Percentiles rank a stretch among this genome's conserved stretches.
Conservation (phyloP, 2,113 vertebrate genomes). For the Aythya baeri region DNA sequence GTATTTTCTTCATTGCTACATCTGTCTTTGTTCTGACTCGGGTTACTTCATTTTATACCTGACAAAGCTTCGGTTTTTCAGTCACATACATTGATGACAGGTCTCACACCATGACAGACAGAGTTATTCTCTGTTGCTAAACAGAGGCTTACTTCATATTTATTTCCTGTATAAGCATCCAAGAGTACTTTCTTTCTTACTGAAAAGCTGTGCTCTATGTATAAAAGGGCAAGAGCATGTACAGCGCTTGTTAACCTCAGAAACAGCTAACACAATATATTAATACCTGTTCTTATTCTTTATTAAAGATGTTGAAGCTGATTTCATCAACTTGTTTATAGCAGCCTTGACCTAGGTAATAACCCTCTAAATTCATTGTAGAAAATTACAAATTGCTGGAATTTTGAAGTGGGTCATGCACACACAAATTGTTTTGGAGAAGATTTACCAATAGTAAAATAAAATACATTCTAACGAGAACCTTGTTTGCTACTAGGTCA, state of each 20-base stretch:
- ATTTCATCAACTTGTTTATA: neutral
- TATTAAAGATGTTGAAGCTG: neutral
- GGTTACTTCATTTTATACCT: neutral
- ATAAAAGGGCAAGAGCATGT: neutral
- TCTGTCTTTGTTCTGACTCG: neutral
- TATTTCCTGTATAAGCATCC: neutral
- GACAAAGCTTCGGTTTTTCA: neutral
- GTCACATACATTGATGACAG: neutral
- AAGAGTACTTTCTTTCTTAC: neutral
- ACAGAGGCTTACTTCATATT: neutral
- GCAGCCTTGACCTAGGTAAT: neutral
- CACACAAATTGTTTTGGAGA: neutral
- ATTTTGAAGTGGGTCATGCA: neutral
- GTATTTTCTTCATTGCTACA: neutral
- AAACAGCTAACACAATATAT: neutral
- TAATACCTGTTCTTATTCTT: neutral
- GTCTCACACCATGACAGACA: neutral
- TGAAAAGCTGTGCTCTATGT: neutral
- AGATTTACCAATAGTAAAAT: neutral
- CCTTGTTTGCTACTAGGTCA: neutral
- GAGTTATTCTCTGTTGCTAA: neutral
- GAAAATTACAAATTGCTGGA: neutral
- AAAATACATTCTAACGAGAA: neutral
- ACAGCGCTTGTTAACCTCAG: neutral
- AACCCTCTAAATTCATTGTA: neutral